Conservation (phyloP, 2,797 vertebrate genomes). For the Syngnathus rostellatus region DNA sequence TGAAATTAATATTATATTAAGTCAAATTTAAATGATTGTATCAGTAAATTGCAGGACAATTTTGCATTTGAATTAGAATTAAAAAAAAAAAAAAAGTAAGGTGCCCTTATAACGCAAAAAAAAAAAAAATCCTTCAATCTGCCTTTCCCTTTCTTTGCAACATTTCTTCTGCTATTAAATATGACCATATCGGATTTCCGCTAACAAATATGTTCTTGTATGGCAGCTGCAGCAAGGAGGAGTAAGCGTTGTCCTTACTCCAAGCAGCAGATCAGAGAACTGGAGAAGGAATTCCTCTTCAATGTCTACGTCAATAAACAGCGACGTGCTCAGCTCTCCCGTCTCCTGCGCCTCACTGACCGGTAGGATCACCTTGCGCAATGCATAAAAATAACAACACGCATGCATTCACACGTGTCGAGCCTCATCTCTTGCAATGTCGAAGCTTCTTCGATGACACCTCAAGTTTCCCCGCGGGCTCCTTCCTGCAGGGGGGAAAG, state of each 20-base stretch:
- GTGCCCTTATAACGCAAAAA: too few species aligned
- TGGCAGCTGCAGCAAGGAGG: slow-evolving; percentile 4
- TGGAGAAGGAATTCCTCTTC: slow-evolving; percentile 92
- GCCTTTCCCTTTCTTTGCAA: too few species aligned
- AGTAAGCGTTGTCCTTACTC: slow-evolving; percentile 91
- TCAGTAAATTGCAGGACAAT: too few species aligned
- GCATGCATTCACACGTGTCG: background rate
- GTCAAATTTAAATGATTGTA: too few species aligned
- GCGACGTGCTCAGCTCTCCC: slow-evolving; percentile 91
- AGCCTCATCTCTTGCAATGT: background rate
- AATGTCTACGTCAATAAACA: slow-evolving; percentile 95
- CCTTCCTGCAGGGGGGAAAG: background rate
- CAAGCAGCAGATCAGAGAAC: slow-evolving; percentile 92
- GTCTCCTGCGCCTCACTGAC: slow-evolving; percentile 88
- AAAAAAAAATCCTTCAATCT: too few species aligned
- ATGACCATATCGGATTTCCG: too few species aligned
- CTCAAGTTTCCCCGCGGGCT: background rate
- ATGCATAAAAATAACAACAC: background rate
- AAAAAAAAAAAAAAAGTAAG: too few species aligned
- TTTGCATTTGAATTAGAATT: too few species aligned
- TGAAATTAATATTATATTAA: too few species aligned
- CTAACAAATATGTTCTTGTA: background rate
- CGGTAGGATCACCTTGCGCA: slow-evolving; percentile 30
- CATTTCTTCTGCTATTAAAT: too few species aligned
- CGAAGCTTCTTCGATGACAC: background rate